Base-by-base conservation (phyloP, 2,797 vertebrate genomes). In the Graptemys geographica region DNA sequence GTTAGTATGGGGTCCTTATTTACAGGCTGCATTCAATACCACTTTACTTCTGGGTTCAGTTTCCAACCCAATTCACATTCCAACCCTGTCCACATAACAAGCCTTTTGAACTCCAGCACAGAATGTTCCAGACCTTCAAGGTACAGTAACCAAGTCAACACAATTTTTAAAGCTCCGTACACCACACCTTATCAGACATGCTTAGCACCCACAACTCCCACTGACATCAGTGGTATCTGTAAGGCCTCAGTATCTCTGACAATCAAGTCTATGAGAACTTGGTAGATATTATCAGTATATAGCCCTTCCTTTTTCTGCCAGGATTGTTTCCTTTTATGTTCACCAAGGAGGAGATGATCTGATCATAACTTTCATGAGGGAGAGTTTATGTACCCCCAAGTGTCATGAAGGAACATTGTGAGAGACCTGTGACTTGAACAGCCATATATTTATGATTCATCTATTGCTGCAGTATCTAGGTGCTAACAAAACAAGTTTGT, bases 1-100 rank as follows among this genome's bases (percentile, higher is more conserved):
- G 65, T 37, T 69, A 69, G n/a, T 7, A 69, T 12, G 25, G 2
- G 53, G 18, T 72, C 21, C 90, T 81, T 44, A 11, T 12, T 44
- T 18, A 2, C 53, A 74, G 82, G 52, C 3, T 86, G 27, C 81
- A 44, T 62, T 89, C 47, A 18, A 9, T 65, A 69, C 3, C 76
- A 15, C 72, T 33, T 85, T 0, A 37, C 84, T 0, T 47, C 84
- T 49, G 16, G 3, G 15, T 44, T 28, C 3, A 1, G 0, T 52
- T 86, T 92, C 86, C 31, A 90, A 8, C 84, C 59, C 62, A 56
- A 53, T 79, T 89, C 82, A 7, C 12, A 41, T 5, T 79, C 28
- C 72, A 78, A 49, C 21, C 25, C 31, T 4, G 1, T 3, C 59
- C 49, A 88, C 15, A 27, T 65, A 76, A 65, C 3, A 59, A 74